Evolutionary conservation across 2,113 vertebrate genomes (phyloP).

Genomic region (Suricata suricatta): DNA sequence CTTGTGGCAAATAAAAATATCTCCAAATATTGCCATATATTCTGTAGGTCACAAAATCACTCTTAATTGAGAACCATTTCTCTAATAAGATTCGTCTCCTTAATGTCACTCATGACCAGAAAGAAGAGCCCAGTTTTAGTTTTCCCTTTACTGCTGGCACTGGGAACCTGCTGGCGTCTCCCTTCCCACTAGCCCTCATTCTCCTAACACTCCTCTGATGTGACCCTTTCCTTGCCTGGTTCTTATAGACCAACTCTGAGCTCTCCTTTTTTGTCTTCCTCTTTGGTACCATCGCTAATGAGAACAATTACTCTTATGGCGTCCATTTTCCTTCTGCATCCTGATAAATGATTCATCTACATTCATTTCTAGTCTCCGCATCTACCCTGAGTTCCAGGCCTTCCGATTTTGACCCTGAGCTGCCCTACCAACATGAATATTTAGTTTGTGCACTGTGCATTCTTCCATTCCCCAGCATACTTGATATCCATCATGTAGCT

Average conservation of each 20-base stretch:
- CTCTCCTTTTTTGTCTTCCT: not conserved
- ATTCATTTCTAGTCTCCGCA: not conserved
- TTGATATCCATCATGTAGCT: not conserved
- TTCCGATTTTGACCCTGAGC: not conserved
- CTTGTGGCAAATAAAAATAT: not conserved
- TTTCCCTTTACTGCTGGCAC: not conserved
- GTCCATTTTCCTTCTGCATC: too few species aligned
- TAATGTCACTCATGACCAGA: not conserved
- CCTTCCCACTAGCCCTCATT: too few species aligned
- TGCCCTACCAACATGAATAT: not conserved
- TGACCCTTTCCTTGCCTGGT: not conserved
- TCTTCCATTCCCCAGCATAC: too few species aligned
- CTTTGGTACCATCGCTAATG: accelerated
- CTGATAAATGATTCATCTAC: accelerated
- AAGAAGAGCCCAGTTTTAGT: not conserved
- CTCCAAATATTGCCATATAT: not conserved
- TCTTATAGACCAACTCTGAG: accelerated
- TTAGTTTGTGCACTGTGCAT: not conserved
- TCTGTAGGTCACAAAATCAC: not conserved
- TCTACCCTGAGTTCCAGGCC: accelerated
- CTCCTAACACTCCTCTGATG: not conserved
- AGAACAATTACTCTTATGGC: accelerated
- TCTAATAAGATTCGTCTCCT: not conserved
- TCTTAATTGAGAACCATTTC: too few species aligned
- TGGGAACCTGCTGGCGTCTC: accelerated